A percentile compares a stretch with the other conserved stretches of the same genome.
These are phyloP conservation scores for Geophilus truncorum DNA, from an alignment of 2,888 invertebrate species.

Conservation along the genomic window DNA sequence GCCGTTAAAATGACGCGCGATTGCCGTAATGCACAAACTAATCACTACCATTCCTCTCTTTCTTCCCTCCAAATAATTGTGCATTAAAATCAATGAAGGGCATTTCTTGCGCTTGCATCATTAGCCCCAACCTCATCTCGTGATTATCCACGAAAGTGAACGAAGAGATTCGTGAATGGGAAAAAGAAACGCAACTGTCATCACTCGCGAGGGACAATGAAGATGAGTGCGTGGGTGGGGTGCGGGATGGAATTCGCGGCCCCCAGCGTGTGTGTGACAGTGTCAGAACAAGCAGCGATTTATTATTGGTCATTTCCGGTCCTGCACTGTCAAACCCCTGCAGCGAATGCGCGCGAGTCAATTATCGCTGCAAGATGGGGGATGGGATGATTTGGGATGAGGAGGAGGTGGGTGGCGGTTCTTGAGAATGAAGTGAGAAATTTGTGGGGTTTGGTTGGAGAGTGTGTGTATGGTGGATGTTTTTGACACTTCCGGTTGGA, in stretches of 20 bases:
- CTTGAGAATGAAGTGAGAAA: no score
- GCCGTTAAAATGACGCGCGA: background rate
- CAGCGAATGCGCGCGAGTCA: background rate
- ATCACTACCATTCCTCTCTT: background rate
- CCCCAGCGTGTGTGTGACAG: background rate
- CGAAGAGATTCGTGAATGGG: background rate
- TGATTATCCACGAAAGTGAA: no score
- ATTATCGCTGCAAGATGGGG: background rate
- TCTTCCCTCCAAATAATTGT: background rate
- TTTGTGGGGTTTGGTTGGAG: no score
- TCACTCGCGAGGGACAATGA: background rate
- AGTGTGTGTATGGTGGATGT: no score
- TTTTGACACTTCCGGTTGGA: no score
- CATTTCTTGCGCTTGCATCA: background rate
- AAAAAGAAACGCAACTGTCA: background rate
- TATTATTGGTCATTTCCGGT: conserved; percentile 10
- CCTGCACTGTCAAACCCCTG: background rate
- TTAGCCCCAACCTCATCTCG: no score
- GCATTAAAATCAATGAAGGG: background rate
- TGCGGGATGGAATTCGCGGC: background rate
- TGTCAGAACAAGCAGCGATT: conserved; percentile 3
- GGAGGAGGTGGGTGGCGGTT: no score
- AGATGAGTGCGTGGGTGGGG: background rate
- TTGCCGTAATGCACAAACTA: background rate
- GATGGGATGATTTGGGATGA: background rate